Percentiles rank a stretch among this genome's conserved stretches.
These are phyloP conservation scores for Atherinosoma microstoma DNA, from an alignment of 2,797 vertebrate species.

Conservation along the genomic window DNA sequence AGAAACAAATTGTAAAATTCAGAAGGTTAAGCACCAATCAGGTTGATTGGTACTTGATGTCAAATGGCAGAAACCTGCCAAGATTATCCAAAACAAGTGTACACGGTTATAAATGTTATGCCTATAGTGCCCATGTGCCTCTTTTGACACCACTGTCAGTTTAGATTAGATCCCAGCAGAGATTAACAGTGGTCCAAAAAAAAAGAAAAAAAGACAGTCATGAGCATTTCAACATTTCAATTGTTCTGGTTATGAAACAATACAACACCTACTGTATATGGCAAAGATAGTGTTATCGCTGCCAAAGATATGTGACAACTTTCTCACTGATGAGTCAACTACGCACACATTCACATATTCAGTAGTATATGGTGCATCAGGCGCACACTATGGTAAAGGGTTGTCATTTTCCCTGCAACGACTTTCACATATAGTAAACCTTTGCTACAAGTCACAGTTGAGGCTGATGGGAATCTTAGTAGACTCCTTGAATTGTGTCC, in stretches of 20 bases:
- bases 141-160: slow-evolving; percentile 23
- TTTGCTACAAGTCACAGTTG: not conserved
- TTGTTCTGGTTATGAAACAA: slow-evolving; percentile 32
- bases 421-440: too few relatives aligned
- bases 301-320: not conserved
- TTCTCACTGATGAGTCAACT: not conserved
- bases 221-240: too few relatives aligned
- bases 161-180: slow-evolving; percentile 2
- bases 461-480: not conserved
- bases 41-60: not conserved
- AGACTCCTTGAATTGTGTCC: not conserved
- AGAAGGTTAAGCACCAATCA: not conserved
- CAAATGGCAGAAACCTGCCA: not conserved
- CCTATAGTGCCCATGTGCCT: slow-evolving; percentile 1
- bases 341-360: not conserved
- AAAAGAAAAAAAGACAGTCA: not conserved
- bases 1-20: slow-evolving; percentile 26
- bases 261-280: too few relatives aligned
- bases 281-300: not conserved
- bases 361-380: not conserved
- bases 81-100: slow-evolving; percentile 1
- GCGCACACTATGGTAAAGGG: not conserved
- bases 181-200: not conserved
- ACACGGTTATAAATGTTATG: not conserved
- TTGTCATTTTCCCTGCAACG: not conserved